Percentiles rank a stretch among this genome's conserved stretches.
phyloP scores from a whole-genome alignment of 1,140 invertebrate species.

The Andricus grossulariae region DNA sequence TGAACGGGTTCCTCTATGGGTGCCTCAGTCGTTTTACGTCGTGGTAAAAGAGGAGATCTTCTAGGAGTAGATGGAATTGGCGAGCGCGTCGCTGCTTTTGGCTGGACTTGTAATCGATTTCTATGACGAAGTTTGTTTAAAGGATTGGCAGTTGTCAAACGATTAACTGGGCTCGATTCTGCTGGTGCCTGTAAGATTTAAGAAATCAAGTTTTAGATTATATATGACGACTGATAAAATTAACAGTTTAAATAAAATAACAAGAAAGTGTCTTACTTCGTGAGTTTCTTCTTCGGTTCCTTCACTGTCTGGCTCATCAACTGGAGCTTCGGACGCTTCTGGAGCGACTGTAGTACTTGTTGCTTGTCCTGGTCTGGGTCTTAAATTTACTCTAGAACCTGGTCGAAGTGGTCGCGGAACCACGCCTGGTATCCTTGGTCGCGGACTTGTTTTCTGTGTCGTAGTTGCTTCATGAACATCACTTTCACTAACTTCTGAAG shows the following conservation, averaged over 20 bases:
- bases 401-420: slow-evolving; percentile 75
- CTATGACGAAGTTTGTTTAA: slow-evolving; percentile 72
- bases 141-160: slow-evolving; percentile 66
- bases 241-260: slow-evolving; percentile 42
- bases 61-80: slow-evolving; percentile 57
- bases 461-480: slow-evolving; percentile 52
- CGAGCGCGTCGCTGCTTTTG: slow-evolving; percentile 68
- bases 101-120: slow-evolving; percentile 67
- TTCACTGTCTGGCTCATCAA: slow-evolving; percentile 73
- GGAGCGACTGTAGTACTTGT: slow-evolving; percentile 70
- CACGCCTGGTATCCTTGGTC: slow-evolving; percentile 56
- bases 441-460: slow-evolving; percentile 47
- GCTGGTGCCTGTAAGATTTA: slow-evolving; percentile 61
- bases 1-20: slow-evolving; percentile 53
- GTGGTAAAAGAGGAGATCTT: slow-evolving; percentile 69
- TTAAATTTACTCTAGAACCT: slow-evolving; percentile 77
- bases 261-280: slow-evolving; percentile 60
- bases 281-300: slow-evolving; percentile 74
- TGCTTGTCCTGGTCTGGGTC: slow-evolving; percentile 72
- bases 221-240: not conserved
- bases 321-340: slow-evolving; percentile 60
- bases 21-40: slow-evolving; percentile 67
- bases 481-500: slow-evolving; percentile 54
- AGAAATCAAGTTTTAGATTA: slow-evolving; percentile 1
- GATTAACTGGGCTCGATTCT: slow-evolving; percentile 68